These are phyloP conservation scores for Orthonychiurus folsomi DNA, from an alignment of 2,888 invertebrate genomes.

Conservation along the genomic window DNA sequence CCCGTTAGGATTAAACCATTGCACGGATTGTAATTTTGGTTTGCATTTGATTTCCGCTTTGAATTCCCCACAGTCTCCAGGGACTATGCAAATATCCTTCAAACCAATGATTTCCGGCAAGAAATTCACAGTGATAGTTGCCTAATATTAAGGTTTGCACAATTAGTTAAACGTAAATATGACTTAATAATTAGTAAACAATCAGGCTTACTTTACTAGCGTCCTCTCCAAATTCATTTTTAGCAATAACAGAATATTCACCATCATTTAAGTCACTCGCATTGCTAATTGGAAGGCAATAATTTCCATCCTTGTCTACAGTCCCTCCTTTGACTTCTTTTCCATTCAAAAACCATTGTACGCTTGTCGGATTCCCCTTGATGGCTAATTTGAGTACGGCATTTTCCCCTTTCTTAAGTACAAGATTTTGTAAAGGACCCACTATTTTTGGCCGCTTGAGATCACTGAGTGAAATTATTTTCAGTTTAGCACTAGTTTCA, in stretches of 20 bases:
- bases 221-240: conserved; percentile 42
- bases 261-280: conserved; percentile 40
- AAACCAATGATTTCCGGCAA: conserved; percentile 70
- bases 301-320: conserved; percentile 6
- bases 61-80: conserved; percentile 20
- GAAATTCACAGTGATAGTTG: conserved; percentile 42
- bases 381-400: conserved; percentile 55
- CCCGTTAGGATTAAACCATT: conserved; percentile 36
- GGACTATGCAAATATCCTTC: conserved; percentile 43
- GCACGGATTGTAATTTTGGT: conserved; percentile 21
- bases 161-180: neutral
- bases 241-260: conserved; percentile 42
- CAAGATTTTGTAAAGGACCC: conserved; percentile 57
- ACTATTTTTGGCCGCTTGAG: conserved; percentile 68
- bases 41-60: conserved; percentile 17
- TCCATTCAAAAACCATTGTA: conserved; percentile 66
- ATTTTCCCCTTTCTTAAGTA: conserved; percentile 60
- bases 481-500: conserved; percentile 27
- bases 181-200: no score
- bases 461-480: conserved; percentile 45
- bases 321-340: neutral
- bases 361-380: conserved; percentile 62
- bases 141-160: neutral
- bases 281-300: conserved; percentile 14
- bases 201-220: conserved; percentile 30